Percentiles rank a stretch among this genome's conserved stretches.
phyloP scores from a whole-genome alignment of 2,797 vertebrate genomes.

The Botia almorhae region DNA sequence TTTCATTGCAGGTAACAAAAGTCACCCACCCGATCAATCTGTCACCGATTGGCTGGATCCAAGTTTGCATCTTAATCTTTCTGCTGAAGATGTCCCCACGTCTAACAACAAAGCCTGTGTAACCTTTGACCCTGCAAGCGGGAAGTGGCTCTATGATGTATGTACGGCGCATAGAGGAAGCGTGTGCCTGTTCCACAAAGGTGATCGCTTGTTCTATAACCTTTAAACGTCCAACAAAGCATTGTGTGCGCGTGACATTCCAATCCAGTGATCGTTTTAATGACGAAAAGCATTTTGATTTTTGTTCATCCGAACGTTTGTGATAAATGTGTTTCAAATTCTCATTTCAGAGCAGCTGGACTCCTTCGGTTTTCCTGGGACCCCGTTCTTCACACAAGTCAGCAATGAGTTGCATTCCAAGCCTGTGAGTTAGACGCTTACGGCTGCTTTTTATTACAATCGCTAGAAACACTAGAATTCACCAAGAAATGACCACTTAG shows the following conservation, averaged over 20 bases:
- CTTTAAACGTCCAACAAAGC: neutral
- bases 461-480: conserved; percentile 12
- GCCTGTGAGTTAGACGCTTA: conserved; percentile 68
- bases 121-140: conserved; percentile 70
- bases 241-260: neutral
- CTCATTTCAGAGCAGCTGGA: conserved; percentile 64
- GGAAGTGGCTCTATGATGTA: conserved; percentile 27
- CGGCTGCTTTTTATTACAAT: conserved; percentile 17
- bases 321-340: neutral
- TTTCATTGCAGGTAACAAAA: conserved; percentile 59
- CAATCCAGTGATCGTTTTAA: neutral
- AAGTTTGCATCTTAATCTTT: conserved; percentile 58
- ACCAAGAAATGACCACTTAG: neutral
- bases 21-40: neutral
- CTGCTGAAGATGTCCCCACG: conserved; percentile 48
- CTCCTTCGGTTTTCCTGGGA: conserved; percentile 67
- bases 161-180: conserved; percentile 69
- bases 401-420: conserved; percentile 63
- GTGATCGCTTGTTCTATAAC: conserved; percentile 58
- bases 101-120: conserved; percentile 63
- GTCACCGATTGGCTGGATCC: conserved; percentile 43
- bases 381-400: conserved; percentile 71
- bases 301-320: neutral
- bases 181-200: conserved; percentile 78
- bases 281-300: neutral